Base-by-base conservation (phyloP, 2,888 invertebrate species). In the Lomographa bimaculata region DNA sequence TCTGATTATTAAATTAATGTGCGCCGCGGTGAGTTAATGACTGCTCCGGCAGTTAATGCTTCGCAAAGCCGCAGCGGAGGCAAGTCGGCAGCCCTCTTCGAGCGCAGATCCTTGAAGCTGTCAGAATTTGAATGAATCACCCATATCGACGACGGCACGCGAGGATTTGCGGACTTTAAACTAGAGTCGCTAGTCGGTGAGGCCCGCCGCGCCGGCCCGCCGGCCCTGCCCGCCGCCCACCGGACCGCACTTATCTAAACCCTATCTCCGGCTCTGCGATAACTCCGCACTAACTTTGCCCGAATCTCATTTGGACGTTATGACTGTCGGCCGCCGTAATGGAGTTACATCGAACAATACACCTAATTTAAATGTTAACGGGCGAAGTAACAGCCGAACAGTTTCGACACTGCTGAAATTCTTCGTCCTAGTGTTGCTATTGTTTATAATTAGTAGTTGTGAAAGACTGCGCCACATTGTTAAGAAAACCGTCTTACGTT, bases 311-410 rank as follows among this genome's bases (percentile, higher is more conserved):
- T 36, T 8, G 36, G 33, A 26, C 33, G 24, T 17, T 18, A 34
- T 27, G 40, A 34, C 19, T 34, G 30, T 27, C 25, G 34, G 30
- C 40, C 29, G 34, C 23, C 39, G 33, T 38, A 38, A 50, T 50
- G 43, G 37, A 46, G 46, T 44, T 39, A 39, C 46, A 39, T 46
- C 39, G 36, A 46, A 52, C 52, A 47, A 51, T 46, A 51, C 50
- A 46, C 44, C 42, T 42, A 10, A 49, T 49, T 52, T 37, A 42
- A 46, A 52, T 44, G 48, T 29, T 39, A 42, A 48, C 51, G 30
- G 40, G 37, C 20, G 35, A 33, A 42, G 25, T 34, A 20, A 20
- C 35, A 34, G 29, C 36, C 26, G 34, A 40, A 38, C 42, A 47
- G 28, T 40, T 32, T 27, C 32, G 45, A 37, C 47, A 25, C 29